Percentiles rank a stretch among this genome's conserved stretches.
phyloP scores from a whole-genome alignment of 1,140 invertebrate species.

The Eueides isabella region DNA sequence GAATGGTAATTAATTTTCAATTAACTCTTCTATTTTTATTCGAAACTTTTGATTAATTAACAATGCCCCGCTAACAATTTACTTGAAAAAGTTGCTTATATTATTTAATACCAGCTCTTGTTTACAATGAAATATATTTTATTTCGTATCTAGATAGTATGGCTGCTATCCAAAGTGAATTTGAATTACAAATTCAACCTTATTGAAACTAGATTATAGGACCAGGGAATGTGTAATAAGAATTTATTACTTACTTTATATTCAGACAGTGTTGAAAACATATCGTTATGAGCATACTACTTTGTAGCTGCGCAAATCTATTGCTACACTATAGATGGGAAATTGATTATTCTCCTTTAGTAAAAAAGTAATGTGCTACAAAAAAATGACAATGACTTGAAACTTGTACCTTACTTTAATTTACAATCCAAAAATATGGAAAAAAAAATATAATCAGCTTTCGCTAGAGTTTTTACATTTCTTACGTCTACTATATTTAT shows the following conservation, averaged over 20 bases:
- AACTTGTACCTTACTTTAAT: no score
- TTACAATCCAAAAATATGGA: no score
- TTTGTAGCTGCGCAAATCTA: neutral
- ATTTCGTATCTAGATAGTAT: neutral
- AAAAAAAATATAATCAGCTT: no score
- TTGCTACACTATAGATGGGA: neutral
- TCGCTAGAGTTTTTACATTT: no score
- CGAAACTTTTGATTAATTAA: constrained; percentile 21
- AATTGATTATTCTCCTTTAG: neutral
- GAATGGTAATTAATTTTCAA: constrained; percentile 72
- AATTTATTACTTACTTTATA: constrained; percentile 11
- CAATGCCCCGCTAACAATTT: neutral
- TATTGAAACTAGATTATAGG: constrained; percentile 12
- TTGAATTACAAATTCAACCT: constrained; percentile 10
- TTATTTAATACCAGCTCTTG: neutral
- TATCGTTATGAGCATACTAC: constrained; percentile 8
- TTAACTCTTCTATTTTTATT: constrained; percentile 58
- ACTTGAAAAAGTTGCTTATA: neutral
- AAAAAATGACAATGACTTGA: no score
- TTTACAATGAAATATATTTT: neutral
- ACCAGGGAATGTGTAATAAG: neutral
- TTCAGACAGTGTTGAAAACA: constrained; percentile 7
- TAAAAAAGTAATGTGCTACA: neutral
- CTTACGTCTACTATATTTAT: no score
- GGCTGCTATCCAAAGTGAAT: neutral